These are phyloP conservation scores for Epinotia demarniana DNA, from an alignment of 2,888 invertebrate genomes.

Conservation along the genomic window DNA sequence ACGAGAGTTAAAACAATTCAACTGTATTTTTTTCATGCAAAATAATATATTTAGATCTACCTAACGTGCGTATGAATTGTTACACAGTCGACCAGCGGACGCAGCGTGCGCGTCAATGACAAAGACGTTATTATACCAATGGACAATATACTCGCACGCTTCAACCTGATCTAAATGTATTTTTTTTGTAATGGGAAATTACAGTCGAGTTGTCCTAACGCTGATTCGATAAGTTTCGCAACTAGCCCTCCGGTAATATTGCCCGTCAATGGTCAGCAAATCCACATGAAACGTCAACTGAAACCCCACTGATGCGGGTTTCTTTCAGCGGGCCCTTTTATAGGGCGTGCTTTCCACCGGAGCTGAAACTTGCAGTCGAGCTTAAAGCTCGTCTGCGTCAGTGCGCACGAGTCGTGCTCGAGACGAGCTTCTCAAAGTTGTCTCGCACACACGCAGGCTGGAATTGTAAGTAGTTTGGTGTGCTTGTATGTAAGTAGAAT, in stretches of 20 bases:
- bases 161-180: not conserved
- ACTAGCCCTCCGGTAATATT: not conserved
- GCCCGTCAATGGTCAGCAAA: not conserved
- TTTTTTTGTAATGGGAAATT: too few relatives aligned
- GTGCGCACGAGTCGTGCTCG: constrained; percentile 58
- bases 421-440: constrained; percentile 35
- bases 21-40: too few relatives aligned
- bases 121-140: not conserved
- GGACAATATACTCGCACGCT: not conserved
- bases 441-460: constrained; percentile 12
- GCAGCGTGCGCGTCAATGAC: not conserved
- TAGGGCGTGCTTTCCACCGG: constrained; percentile 57
- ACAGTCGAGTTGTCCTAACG: too few relatives aligned
- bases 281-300: constrained; percentile 49
- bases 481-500: not conserved
- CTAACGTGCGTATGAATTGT: too few relatives aligned
- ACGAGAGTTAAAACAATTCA: too few relatives aligned
- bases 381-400: constrained; percentile 59
- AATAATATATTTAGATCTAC: too few relatives aligned
- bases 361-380: constrained; percentile 66
- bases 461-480: constrained; percentile 15
- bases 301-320: constrained; percentile 57
- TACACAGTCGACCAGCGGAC: not conserved
- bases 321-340: constrained; percentile 57
- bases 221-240: too few relatives aligned